Evolutionary conservation across 2,888 invertebrate species (phyloP).

Genomic region (Lordiphosa andalusiaca): DNA sequence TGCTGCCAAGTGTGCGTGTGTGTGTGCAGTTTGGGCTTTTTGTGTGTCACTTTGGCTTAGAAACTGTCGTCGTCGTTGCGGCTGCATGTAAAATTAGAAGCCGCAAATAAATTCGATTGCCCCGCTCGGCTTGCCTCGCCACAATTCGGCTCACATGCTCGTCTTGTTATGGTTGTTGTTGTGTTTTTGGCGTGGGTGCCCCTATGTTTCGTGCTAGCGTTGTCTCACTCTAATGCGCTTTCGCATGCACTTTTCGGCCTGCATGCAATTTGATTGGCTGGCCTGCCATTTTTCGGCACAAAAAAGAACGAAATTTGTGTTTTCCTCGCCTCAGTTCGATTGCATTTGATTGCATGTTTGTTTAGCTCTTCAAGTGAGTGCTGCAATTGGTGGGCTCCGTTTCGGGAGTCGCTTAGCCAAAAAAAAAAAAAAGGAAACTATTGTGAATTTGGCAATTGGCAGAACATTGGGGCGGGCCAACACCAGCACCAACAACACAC

Average conservation of each 20-base stretch:
- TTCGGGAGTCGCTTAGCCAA: constrained; percentile 27
- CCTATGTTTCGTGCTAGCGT: constrained; percentile 59
- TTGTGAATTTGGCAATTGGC: constrained; percentile 44
- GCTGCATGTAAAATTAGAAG: constrained; percentile 62
- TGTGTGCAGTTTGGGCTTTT: constrained; percentile 48
- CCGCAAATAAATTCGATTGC: constrained; percentile 74
- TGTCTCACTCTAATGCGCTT: constrained; percentile 73
- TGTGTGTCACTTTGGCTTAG: constrained; percentile 73
- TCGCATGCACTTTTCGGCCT: constrained; percentile 68
- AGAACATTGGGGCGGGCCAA: constrained; percentile 11
- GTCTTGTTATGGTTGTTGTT: constrained; percentile 23
- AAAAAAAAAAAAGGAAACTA: constrained; percentile 50
- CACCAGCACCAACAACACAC: too few species aligned
- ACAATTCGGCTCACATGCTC: constrained; percentile 41
- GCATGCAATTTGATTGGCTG: constrained; percentile 73
- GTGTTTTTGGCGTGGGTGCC: constrained; percentile 57
- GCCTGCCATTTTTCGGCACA: constrained; percentile 63
- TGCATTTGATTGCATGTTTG: constrained; percentile 75
- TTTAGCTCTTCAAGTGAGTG: constrained; percentile 40
- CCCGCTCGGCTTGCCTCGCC: constrained; percentile 53
- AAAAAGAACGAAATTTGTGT: constrained; percentile 38
- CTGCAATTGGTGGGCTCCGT: constrained; percentile 60
- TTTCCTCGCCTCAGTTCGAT: constrained; percentile 49
- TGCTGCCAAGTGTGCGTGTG: constrained; percentile 14
- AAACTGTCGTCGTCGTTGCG: constrained; percentile 63